phyloP scores from a whole-genome alignment of 2,113 vertebrate genomes.

The Herpetotheres cachinnans region DNA sequence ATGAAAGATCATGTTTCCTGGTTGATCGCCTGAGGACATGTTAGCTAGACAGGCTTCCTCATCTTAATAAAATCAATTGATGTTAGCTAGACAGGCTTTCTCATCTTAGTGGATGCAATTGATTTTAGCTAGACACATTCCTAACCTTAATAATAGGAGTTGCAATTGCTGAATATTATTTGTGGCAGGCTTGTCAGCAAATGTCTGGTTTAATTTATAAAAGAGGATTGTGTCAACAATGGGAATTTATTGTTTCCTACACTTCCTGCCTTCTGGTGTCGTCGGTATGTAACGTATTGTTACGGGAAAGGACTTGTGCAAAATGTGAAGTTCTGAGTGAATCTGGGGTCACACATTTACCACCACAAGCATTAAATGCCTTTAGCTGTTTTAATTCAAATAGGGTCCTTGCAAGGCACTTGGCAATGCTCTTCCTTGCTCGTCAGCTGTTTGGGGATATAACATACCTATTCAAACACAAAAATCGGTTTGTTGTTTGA shows the following conservation, averaged over 20 bases:
- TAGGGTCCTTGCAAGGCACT: background rate
- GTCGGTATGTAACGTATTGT: background rate
- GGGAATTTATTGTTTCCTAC: slow-evolving; percentile 41
- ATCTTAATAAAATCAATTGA: slow-evolving; percentile 27
- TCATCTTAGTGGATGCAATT: background rate
- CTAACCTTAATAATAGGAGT: slow-evolving; percentile 12
- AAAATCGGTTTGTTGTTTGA: background rate
- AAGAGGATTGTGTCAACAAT: slow-evolving; percentile 10
- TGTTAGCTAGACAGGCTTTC: slow-evolving; percentile 22
- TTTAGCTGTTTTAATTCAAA: background rate
- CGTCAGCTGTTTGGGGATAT: background rate
- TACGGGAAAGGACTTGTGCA: background rate
- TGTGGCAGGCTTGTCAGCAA: slow-evolving; percentile 45
- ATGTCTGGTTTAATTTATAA: slow-evolving; percentile 36
- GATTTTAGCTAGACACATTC: slow-evolving; percentile 14
- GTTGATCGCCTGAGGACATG: background rate
- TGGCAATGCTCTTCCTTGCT: background rate
- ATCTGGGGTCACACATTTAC: background rate
- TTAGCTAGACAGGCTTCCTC: slow-evolving; percentile 22
- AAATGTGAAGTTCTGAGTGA: background rate
- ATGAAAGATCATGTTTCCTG: background rate
- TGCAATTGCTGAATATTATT: background rate
- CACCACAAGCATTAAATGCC: background rate
- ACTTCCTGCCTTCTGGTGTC: slow-evolving; percentile 10
- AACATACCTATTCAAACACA: background rate